A percentile compares a stretch with the other conserved stretches of the same genome.
Conservation (phyloP, 2,888 invertebrate species). For the Tetramorium bicarinatum region DNA sequence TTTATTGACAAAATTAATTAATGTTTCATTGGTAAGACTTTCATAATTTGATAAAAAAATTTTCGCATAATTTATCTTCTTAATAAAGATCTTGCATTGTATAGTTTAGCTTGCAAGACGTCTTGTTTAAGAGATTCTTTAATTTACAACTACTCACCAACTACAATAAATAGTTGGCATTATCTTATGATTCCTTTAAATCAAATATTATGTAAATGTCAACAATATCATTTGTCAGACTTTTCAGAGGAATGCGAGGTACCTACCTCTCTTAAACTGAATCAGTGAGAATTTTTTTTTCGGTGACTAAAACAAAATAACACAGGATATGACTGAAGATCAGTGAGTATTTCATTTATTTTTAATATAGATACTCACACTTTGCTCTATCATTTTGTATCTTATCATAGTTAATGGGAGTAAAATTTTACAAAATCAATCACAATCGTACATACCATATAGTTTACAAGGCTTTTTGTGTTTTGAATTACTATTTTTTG, state of each 20-base stretch:
- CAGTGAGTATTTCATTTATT: background rate
- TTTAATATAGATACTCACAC: background rate
- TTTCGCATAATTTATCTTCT: background rate
- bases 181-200: background rate
- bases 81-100: background rate
- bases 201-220: background rate
- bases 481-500: background rate
- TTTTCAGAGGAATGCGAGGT: conserved; percentile 29
- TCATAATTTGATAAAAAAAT: background rate
- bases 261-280: conserved; percentile 1
- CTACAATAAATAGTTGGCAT: background rate
- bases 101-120: background rate
- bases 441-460: background rate
- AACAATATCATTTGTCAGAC: conserved; percentile 36
- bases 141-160: background rate
- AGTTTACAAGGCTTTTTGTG: background rate
- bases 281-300: background rate
- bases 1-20: background rate
- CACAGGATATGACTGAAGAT: background rate
- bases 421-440: background rate
- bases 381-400: background rate
- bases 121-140: background rate
- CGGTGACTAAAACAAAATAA: background rate
- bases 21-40: background rate
- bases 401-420: background rate